Conservation (phyloP, 2,113 vertebrate genomes). For the Chaetura pelagica region DNA sequence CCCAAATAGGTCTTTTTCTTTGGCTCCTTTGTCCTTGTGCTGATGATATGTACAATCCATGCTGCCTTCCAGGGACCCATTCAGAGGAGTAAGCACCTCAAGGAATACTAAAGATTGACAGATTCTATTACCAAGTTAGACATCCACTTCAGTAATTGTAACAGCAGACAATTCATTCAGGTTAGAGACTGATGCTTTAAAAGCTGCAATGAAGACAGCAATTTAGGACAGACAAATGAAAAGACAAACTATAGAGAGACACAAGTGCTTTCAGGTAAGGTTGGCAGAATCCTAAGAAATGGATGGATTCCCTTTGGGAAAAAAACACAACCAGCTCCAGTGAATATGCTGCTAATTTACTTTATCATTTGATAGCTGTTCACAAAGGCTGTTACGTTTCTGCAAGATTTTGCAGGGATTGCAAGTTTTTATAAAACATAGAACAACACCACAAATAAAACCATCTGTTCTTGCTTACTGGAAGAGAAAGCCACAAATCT, state of each 20-base stretch:
- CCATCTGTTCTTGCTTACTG: neutral
- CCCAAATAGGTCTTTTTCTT: accelerated
- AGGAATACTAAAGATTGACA: neutral
- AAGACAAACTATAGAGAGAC: neutral
- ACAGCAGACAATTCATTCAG: neutral
- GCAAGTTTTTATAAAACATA: neutral
- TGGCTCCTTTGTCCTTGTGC: neutral
- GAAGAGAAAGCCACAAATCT: neutral
- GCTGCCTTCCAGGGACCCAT: neutral
- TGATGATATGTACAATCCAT: neutral
- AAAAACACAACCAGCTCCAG: neutral
- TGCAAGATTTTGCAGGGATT: neutral
- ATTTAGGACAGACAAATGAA: neutral
- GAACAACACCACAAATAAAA: neutral
- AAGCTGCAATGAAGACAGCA: neutral
- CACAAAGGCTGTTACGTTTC: neutral
- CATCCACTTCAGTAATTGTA: neutral
- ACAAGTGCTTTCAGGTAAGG: neutral
- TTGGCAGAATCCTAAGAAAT: neutral
- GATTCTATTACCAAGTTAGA: neutral
- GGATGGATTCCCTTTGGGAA: neutral
- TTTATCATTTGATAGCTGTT: neutral
- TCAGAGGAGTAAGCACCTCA: neutral
- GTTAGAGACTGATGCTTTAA: neutral
- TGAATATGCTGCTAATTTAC: neutral